Conservation (phyloP, 2,113 vertebrate species). For the Camelus dromedarius region DNA sequence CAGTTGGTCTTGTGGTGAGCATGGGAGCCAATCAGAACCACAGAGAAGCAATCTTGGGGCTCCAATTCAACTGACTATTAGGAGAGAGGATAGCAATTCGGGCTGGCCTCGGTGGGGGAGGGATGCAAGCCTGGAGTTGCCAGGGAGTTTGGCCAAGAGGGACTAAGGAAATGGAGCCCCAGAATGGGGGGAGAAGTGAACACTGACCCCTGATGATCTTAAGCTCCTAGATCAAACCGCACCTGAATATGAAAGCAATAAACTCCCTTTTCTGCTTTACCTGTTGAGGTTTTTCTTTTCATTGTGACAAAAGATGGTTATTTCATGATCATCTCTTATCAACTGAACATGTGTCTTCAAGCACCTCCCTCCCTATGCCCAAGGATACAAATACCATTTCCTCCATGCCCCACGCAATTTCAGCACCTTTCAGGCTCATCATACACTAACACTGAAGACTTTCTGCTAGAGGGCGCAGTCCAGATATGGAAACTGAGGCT, state of each 20-base stretch:
- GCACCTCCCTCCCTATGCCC: not conserved
- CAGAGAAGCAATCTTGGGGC: not conserved
- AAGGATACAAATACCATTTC: not conserved
- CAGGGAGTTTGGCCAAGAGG: not conserved
- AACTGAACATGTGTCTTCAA: not conserved
- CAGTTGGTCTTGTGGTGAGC: not conserved
- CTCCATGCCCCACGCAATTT: not conserved
- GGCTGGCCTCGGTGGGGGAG: not conserved
- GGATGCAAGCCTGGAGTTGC: not conserved
- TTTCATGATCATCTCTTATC: not conserved
- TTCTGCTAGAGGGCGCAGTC: not conserved
- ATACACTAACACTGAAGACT: not conserved
- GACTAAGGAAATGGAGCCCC: not conserved
- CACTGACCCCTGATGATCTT: not conserved
- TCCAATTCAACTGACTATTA: not conserved
- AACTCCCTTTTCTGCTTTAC: not conserved
- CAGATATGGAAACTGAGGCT: not conserved
- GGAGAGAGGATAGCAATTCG: not conserved
- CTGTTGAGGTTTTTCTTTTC: not conserved
- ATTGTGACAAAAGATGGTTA: not conserved
- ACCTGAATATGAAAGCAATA: not conserved
- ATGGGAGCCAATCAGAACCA: not conserved
- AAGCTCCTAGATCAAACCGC: not conserved
- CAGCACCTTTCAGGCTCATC: not conserved
- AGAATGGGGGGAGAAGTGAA: not conserved